Evolutionary conservation across 2,113 vertebrate genomes (phyloP), one percentile per base, ranked within the genome.

Genomic region (Microcebus jonahi): DNA sequence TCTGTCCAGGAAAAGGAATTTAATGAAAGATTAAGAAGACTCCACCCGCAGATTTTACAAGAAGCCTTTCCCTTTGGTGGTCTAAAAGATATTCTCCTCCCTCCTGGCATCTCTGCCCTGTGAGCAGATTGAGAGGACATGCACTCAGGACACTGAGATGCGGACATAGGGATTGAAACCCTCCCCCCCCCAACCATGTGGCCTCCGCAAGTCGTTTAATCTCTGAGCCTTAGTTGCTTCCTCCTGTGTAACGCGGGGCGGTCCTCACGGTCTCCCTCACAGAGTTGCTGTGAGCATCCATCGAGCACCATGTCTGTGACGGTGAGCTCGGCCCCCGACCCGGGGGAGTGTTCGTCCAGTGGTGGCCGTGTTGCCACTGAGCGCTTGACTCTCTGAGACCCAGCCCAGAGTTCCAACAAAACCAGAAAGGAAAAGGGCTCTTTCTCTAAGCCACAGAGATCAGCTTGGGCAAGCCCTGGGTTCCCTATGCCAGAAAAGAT

Each of bases 401-500:
- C 70, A 3, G n/a, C 10, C 50, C 31, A 34, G 23, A 50, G 29
- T 79, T 87, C 50, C 65, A 68, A 93, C 65, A 70, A 68, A 91
- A 68, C 48, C 39, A 45, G 27, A 65, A 10, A 21, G 55, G 71
- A 84, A 76, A 48, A n/a, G 2, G 1, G 17, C 25, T 48, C 31
- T 91, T 80, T 57, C 25, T 88, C 80, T 85, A 79, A 42, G 34
- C 11, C 71, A 42, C 1, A 50, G 23, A 70, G 55, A 65, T 85
- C 63, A 65, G 9, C 59, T 77, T 68, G 36, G 27, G 65, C 73
- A 89, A 76, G 29, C 17, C 42, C 70, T 79, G 39, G 17, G 27
- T n/a, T 57, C 63, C 59, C 59, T 21, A n/a, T 65, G 83, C 71
- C 71, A 97, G 82, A 68, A 88, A 84, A 95, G 70, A 84, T 75